Evolutionary conservation across 2,888 invertebrate species (phyloP), one percentile per base, ranked within the genome.

Genomic region (Trichogramma evanescens): DNA sequence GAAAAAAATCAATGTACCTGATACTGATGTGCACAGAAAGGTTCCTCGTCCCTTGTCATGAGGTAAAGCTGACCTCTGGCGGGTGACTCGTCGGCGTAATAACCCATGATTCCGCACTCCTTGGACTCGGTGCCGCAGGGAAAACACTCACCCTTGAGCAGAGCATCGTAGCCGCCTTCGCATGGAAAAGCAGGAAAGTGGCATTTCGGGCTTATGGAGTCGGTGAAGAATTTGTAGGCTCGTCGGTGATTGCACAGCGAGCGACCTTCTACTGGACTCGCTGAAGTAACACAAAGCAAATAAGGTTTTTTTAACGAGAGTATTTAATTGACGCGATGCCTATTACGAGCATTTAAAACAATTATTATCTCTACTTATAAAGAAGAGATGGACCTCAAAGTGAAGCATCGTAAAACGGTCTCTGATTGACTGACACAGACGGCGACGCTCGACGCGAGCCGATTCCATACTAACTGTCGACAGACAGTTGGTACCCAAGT

Each of bases 201-300:
- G 74, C 96, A 96, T 67, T 89, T 85, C 0, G 93, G 91, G 26
- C 91, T 92, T 41, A 96, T 91, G 1, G 94, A 94, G 77, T 96
- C 95, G 2, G 94, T 94, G 79, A 95, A 96, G 77, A 95, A 91
- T 74, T 93, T 92, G 80, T 95, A 94, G 0, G 95, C 95, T 46
- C 95, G 82, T 3, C 95, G 83, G 76, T 96, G 96, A 78, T 95
- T 95, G 80, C 96, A 96, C 64, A 95, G 79, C 46, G 92, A 93
- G 50, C 93, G 84, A 4, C 93, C 93, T 75, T 93, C 93, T 38
- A 87, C 80, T 72, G 91, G 87, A 69, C 90, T 89, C 26, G 91
- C 86, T 79, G 82, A 76, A 61, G 10, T 1, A 46, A 4, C 7
- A 10, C 8, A 9, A 45, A 2, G 58, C 5, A 48, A 45, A 50